Conservation (phyloP, 2,113 vertebrate species). For the Athene noctua region DNA sequence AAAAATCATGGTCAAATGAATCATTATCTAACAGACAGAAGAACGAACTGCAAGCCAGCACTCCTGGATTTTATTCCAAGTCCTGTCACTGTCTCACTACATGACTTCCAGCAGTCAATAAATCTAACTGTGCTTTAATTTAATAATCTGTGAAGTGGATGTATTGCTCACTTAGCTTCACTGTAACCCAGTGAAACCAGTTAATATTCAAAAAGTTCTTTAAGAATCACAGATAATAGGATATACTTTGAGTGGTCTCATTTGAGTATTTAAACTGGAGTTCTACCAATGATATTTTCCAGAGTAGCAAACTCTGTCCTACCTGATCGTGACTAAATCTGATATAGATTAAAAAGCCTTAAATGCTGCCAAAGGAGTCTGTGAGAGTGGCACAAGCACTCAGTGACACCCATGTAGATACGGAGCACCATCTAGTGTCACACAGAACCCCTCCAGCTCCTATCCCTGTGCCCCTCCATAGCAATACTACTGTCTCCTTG, state of each 20-base stretch:
- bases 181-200: not conserved
- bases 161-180: not conserved
- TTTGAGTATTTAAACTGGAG: not conserved
- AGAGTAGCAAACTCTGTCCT: not conserved
- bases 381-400: not conserved
- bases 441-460: not conserved
- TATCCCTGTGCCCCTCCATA: too few relatives aligned
- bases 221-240: not conserved
- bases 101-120: not conserved
- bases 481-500: not conserved
- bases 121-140: not conserved
- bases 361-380: not conserved
- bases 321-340: not conserved
- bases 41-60: not conserved
- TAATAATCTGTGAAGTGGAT: not conserved
- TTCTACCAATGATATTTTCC: not conserved
- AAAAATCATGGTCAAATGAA: not conserved
- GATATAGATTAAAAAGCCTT: not conserved
- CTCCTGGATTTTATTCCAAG: not conserved
- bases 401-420: not conserved
- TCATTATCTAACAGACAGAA: not conserved
- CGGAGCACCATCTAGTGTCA: not conserved
- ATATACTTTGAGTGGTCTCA: not conserved
- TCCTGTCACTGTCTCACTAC: not conserved
- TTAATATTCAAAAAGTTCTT: not conserved